Evolutionary conservation across 2,113 vertebrate species (phyloP), one percentile per base, ranked within the genome.

Genomic region (Anthoscopus minutus): DNA sequence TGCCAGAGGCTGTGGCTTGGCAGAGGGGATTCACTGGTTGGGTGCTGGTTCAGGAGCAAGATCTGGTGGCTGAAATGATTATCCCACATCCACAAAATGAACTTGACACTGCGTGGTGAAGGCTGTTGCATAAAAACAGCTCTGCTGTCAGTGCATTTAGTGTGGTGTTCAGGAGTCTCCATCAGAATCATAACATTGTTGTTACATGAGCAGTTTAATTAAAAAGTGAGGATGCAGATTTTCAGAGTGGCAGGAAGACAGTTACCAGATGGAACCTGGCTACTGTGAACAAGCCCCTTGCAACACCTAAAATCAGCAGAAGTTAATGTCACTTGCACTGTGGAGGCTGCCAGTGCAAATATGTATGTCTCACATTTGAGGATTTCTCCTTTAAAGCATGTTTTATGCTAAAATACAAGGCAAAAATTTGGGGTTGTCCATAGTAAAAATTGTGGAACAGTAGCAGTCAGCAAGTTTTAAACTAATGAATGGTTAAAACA

Each of bases 71-170:
- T 80, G 71, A 61, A 50, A n/a, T 51, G 20, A n/a, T 81, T 51
- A 4, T 19, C 21, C 64, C 13, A 22, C 20, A 3, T 9, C 10
- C 0, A 1, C 30, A 38, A 1, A 6, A 20, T 50, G 23, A 61
- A 27, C 40, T 50, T n/a, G 54, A 33, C 48, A 25, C 28, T 54
- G 25, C 1, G 0, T 48, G 71, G 23, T 22, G 78, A 53, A 72
- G 40, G 53, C 54, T 50, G 18, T 28, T 60, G 61, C 66, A 28
- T 37, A 48, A 31, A n/a, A 25, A 17, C 40, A 72, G 28, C 74
- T 61, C 81, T 71, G 51, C 45, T 82, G n/a, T 79, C 7, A 1
- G n/a, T 80, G 61, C 16, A 7, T 37, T 61, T 30, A 27, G 28
- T 27, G 45, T 25, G 16, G 51, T 76, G 18, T 54, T 28, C 19